Base-by-base conservation (phyloP, 2,888 invertebrate genomes). In the Synergus itoensis region DNA sequence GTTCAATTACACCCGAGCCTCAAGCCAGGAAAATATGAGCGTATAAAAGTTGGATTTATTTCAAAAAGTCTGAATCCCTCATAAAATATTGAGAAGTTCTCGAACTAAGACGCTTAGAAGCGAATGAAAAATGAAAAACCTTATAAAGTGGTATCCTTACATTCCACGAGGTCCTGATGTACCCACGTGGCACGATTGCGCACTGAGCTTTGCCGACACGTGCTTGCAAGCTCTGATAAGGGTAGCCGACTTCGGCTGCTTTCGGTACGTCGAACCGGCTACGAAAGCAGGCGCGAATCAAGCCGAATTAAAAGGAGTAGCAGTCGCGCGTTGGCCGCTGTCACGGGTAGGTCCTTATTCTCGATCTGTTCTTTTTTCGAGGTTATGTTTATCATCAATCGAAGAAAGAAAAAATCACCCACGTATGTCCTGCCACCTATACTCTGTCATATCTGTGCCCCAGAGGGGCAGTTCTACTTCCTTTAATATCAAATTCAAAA, bases 291-390 rank as follows among this genome's bases (percentile, higher is more conserved):
- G 82, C 82, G 84, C 83, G 81, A 83, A 83, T 80, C 82, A 57
- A 80, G 78, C 60, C 77, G 81, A 82, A 82, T 83, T 82, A 79
- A 80, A 83, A 87, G 86, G 90, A 91, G 91, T 91, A 87, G 86
- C 91, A 91, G 91, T 91, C 90, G 91, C 90, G 91, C 91, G 91
- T 90, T 89, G 90, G 90, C 91, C 91, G 91, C 91, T 91, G 91
- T 87, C 89, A 90, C 88, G 90, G 84, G 84, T 84, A 89, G 87
- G 89, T 86, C 89, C 89, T 82, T 83, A 82, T 82, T 85, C 81
- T 85, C 64, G 75, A 79, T 82, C 60, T 28, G 43, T 60, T 43
- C 60, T 40, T 73, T 53, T 40, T 80, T 84, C 82, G 76, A 86
- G 86, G 88, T 88, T 88, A 87, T 87, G 86, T 88, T 86, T 84